Evolutionary conservation across 2,888 invertebrate species (phyloP), one percentile per base, ranked within the genome.

Genomic region (Aproaerema taeniolella): DNA sequence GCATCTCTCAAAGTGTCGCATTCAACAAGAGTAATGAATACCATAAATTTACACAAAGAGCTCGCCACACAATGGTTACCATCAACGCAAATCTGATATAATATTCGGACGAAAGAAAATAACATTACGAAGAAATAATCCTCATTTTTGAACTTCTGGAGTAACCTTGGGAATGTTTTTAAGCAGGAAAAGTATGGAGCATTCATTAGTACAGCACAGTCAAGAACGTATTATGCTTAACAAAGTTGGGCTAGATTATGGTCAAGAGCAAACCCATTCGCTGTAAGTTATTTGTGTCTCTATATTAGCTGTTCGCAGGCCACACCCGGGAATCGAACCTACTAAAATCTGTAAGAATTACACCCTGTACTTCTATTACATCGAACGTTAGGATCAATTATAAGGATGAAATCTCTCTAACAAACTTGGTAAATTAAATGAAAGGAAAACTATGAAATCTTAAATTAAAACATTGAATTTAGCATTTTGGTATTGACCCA

Each of bases 11-110:
- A 71, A 75, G 75, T 72, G 67, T 75, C 76, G 68, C 72, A 72
- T 78, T 76, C 70, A 71, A 69, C 70, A 69, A 74, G 66, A 77
- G 69, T 76, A 77, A 79, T 79, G 74, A 73, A 68, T 67, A 67
- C 66, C 70, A 76, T 79, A 76, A 79, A 78, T 79, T 71, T 58
- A 46, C 55, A 61, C 64, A 58, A 62, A 61, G 62, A 66, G 61
- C 67, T 61, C 62, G 63, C 67, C 68, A 39, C 31, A 43, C 43
- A 43, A 39, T 39, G 28, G 35, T 9, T n/a, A 26, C 39, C 39
- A 16, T 33, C 30, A 17, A 15, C 37, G 30, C 43, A 43, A 40
- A 43, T 40, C 43, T 30, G 37, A 20, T 29, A 16, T 29, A 16
- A 35, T 26, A 35, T 24, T 25, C n/a, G n/a, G n/a, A n/a, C n/a